Evolutionary conservation across 2,797 vertebrate species (phyloP).

Genomic region (Eremophila alpestris): DNA sequence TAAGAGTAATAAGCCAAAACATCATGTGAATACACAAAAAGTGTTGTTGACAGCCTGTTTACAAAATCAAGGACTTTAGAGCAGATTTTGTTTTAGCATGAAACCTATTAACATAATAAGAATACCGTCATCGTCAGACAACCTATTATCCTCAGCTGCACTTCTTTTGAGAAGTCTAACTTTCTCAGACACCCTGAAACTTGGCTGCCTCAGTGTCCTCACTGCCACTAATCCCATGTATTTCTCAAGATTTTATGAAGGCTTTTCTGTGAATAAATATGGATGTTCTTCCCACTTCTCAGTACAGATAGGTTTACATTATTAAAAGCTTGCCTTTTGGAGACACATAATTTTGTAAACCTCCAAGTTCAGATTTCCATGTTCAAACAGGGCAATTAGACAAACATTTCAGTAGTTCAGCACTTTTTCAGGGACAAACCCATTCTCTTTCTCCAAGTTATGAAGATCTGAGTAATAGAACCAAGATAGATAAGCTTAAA

Average conservation of each 20-base stretch:
- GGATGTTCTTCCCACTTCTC: neutral
- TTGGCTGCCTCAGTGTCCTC: neutral
- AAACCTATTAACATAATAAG: neutral
- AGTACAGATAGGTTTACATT: neutral
- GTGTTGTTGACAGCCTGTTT: conserved; percentile 39
- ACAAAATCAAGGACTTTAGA: conserved; percentile 16
- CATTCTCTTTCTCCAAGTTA: neutral
- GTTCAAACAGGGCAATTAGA: neutral
- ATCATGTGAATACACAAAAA: conserved; percentile 1
- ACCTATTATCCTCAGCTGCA: neutral
- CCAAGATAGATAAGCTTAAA: neutral
- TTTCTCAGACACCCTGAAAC: neutral
- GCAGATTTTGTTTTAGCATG: conserved; percentile 4
- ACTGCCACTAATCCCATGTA: neutral
- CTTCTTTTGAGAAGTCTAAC: neutral
- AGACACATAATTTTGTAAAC: neutral
- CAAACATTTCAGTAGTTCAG: neutral
- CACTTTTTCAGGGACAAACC: neutral
- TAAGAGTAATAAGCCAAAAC: conserved; percentile 16
- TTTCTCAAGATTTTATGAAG: neutral
- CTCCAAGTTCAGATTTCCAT: neutral
- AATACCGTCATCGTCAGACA: neutral
- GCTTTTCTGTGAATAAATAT: neutral
- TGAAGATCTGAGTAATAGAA: neutral
- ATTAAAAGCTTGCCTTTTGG: neutral